phyloP scores from a whole-genome alignment of 2,888 invertebrate genomes.

The Iphiclides podalirius region DNA sequence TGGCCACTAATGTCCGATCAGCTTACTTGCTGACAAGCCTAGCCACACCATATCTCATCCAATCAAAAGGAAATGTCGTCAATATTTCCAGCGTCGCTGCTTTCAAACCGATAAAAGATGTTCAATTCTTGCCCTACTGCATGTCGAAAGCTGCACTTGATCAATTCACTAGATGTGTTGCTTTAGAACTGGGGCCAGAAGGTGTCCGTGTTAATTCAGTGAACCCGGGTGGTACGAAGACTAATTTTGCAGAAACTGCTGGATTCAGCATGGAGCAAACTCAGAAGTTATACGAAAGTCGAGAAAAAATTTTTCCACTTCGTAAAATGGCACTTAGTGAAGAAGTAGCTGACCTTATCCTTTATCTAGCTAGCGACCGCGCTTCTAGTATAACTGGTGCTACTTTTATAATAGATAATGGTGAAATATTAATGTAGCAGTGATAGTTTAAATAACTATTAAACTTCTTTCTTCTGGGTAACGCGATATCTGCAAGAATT shows the following conservation, averaged over 20 bases:
- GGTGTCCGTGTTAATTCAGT: slow-evolving; percentile 93
- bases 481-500: too few relatives aligned
- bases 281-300: slow-evolving; percentile 85
- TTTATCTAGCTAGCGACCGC: slow-evolving; percentile 92
- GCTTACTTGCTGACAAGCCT: slow-evolving; percentile 89
- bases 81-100: slow-evolving; percentile 97
- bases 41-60: slow-evolving; percentile 89
- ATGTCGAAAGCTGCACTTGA: slow-evolving; percentile 96
- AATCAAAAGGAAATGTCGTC: slow-evolving; percentile 90
- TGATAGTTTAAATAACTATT: too few relatives aligned
- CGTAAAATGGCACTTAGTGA: slow-evolving; percentile 89
- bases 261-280: slow-evolving; percentile 82
- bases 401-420: slow-evolving; percentile 67
- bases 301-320: slow-evolving; percentile 91
- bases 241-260: slow-evolving; percentile 81
- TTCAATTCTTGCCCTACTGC: slow-evolving; percentile 91
- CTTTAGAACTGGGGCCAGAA: slow-evolving; percentile 88
- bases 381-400: slow-evolving; percentile 95
- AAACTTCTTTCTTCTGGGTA: too few relatives aligned
- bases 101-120: slow-evolving; percentile 72
- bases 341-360: slow-evolving; percentile 93
- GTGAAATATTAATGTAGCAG: slow-evolving; percentile 57
- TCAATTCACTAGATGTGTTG: slow-evolving; percentile 94
- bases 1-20: slow-evolving; percentile 91
- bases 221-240: slow-evolving; percentile 95